These are phyloP conservation scores for Brachirus orientalis DNA, from an alignment of 2,113 vertebrate species.

Conservation along the genomic window DNA sequence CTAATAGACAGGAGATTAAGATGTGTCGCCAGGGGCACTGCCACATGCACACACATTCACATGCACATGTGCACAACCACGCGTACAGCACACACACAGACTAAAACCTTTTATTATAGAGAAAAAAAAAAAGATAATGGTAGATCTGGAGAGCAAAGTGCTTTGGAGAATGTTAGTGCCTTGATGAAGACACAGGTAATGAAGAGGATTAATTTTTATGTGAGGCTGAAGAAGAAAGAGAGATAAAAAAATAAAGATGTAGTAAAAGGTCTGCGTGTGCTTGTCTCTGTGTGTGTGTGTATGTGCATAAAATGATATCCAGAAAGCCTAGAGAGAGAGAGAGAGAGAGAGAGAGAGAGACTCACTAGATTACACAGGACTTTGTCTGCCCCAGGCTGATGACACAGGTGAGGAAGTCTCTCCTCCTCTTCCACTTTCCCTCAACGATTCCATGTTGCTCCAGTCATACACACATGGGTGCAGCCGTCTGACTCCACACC, in stretches of 20 bases:
- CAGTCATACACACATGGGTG: slow-evolving; percentile 47
- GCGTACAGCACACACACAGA: slow-evolving; percentile 11
- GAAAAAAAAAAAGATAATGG: slow-evolving; percentile 50
- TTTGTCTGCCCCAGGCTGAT: slow-evolving; percentile 37
- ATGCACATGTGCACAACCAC: not conserved
- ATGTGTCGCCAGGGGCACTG: slow-evolving; percentile 62
- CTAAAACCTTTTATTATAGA: slow-evolving; percentile 46
- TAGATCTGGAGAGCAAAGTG: slow-evolving; percentile 35
- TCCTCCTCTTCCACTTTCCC: not conserved
- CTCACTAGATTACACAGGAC: slow-evolving; percentile 28
- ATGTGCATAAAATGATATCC: slow-evolving; percentile 21
- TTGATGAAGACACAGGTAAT: slow-evolving; percentile 58
- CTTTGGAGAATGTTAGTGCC: slow-evolving; percentile 30
- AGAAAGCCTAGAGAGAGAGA: slow-evolving; percentile 8
- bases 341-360: too few relatives aligned
- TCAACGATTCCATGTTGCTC: slow-evolving; percentile 1
- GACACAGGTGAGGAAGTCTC: slow-evolving; percentile 39
- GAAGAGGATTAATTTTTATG: slow-evolving; percentile 35
- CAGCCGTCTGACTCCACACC: slow-evolving; percentile 15
- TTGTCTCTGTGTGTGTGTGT: slow-evolving; percentile 11
- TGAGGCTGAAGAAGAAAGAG: slow-evolving; percentile 9
- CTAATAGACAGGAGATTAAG: slow-evolving; percentile 74
- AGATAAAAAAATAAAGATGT: slow-evolving; percentile 5
- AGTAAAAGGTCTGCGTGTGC: not conserved
- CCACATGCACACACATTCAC: slow-evolving; percentile 27